Percentiles rank a stretch among this genome's conserved stretches.
These are phyloP conservation scores for Poecile montanus DNA, from an alignment of 2,797 vertebrate species.

Conservation along the genomic window DNA sequence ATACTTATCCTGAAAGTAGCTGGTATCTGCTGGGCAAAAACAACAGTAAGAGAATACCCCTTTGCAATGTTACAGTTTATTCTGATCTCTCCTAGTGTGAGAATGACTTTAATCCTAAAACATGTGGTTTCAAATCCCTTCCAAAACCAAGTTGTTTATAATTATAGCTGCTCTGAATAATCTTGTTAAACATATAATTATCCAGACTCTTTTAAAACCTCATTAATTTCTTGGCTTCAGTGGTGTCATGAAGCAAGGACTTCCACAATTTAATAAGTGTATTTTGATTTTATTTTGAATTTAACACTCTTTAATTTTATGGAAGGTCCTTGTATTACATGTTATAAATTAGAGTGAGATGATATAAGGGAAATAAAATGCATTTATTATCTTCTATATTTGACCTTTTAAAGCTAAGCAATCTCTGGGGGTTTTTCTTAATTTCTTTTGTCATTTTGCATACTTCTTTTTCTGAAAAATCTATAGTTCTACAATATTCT, in stretches of 20 bases:
- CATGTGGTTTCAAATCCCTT: slow-evolving; percentile 32
- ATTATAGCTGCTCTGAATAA: slow-evolving; percentile 39
- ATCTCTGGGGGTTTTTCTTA: accelerated
- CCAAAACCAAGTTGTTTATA: slow-evolving; percentile 47
- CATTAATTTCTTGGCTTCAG: slow-evolving; percentile 43
- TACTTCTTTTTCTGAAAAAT: not conserved
- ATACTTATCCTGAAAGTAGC: not conserved
- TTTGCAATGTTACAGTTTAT: not conserved
- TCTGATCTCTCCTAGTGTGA: not conserved
- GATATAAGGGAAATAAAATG: not conserved
- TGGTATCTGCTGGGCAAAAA: not conserved
- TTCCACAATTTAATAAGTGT: slow-evolving; percentile 36
- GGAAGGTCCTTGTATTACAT: slow-evolving; percentile 19
- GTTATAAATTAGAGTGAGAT: not conserved
- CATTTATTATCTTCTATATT: not conserved
- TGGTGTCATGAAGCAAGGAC: not conserved
- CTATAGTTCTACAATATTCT: not conserved
- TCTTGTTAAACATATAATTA: slow-evolving; percentile 59
- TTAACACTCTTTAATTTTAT: slow-evolving; percentile 50
- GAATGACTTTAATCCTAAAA: slow-evolving; percentile 29
- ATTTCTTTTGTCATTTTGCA: not conserved
- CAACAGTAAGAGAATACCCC: not conserved
- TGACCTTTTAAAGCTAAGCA: not conserved
- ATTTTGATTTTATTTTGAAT: slow-evolving; percentile 47
- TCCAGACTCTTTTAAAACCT: slow-evolving; percentile 40